A percentile compares a stretch with the other conserved stretches of the same genome.
These are phyloP conservation scores for Corythaeola cristata DNA, from an alignment of 2,113 vertebrate species.

Conservation along the genomic window DNA sequence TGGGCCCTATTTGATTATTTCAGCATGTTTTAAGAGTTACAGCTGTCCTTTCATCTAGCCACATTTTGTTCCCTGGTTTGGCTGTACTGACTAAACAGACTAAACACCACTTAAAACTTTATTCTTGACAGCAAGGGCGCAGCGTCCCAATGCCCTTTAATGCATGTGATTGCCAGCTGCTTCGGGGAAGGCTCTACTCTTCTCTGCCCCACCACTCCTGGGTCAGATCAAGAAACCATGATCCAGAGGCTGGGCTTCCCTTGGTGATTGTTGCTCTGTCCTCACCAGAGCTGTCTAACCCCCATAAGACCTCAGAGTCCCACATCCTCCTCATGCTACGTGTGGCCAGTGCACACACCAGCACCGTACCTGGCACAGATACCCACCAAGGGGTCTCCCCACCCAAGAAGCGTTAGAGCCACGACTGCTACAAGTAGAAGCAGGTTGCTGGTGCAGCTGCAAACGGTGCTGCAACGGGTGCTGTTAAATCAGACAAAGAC, in stretches of 20 bases:
- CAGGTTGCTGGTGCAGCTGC: not conserved
- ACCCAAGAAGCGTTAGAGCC: not conserved
- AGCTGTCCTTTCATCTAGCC: not conserved
- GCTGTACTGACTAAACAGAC: not conserved
- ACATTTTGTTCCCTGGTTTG: not conserved
- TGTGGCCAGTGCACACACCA: not conserved
- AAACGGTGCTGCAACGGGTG: accelerated
- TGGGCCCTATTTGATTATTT: not conserved
- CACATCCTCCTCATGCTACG: accelerated
- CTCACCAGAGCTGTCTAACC: not conserved
- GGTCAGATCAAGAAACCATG: accelerated
- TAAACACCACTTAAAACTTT: not conserved
- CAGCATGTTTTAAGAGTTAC: not conserved
- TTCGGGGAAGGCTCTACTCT: not conserved
- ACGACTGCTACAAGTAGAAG: not conserved
- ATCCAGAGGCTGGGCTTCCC: not conserved
- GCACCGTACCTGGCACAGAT: not conserved
- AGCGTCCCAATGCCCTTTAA: accelerated
- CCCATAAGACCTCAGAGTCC: not conserved
- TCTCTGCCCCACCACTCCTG: too few species aligned
- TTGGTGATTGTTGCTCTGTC: not conserved
- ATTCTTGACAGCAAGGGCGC: not conserved
- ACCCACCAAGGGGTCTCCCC: too few species aligned
- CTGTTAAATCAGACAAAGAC: not conserved
- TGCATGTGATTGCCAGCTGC: not conserved